A percentile compares a stretch with the other conserved stretches of the same genome.
Conservation (phyloP, 1,140 invertebrate species). For the Tenebrio molitor region DNA sequence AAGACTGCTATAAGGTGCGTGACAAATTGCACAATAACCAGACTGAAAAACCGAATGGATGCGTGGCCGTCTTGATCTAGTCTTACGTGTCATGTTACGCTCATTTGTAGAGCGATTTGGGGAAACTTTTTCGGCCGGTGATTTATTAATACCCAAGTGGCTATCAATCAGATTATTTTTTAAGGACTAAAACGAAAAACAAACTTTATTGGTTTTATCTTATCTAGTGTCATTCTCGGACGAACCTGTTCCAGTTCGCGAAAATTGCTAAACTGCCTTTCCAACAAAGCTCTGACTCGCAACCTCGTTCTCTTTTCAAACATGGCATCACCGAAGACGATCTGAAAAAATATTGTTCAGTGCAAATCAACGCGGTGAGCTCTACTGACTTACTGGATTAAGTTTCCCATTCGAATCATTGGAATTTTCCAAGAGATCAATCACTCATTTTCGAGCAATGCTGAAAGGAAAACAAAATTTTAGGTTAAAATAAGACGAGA, state of each 20-base stretch:
- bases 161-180: conserved; percentile 24
- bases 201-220: conserved; percentile 3
- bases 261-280: conserved; percentile 39
- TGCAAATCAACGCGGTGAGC: no score
- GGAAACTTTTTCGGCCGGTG: conserved; percentile 25
- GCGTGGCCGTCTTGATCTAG: conserved; percentile 71
- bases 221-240: conserved; percentile 26
- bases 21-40: conserved; percentile 84
- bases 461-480: conserved; percentile 4
- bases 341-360: conserved; percentile 46
- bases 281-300: conserved; percentile 42
- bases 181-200: conserved; percentile 28
- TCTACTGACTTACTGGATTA: conserved; percentile 15
- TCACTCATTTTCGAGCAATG: conserved; percentile 11
- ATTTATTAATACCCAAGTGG: conserved; percentile 14
- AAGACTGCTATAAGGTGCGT: conserved; percentile 76
- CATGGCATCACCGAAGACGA: conserved; percentile 53
- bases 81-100: conserved; percentile 68
- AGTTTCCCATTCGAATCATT: conserved; percentile 24
- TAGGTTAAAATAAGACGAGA: conserved; percentile 1
- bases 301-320: conserved; percentile 56
- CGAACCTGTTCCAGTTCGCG: conserved; percentile 30
- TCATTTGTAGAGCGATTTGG: conserved; percentile 39
- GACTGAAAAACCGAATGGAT: conserved; percentile 70
- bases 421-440: conserved; percentile 8